These are phyloP conservation scores for Uloborus diversus DNA, from an alignment of 1,140 invertebrate genomes.

Conservation along the genomic window DNA sequence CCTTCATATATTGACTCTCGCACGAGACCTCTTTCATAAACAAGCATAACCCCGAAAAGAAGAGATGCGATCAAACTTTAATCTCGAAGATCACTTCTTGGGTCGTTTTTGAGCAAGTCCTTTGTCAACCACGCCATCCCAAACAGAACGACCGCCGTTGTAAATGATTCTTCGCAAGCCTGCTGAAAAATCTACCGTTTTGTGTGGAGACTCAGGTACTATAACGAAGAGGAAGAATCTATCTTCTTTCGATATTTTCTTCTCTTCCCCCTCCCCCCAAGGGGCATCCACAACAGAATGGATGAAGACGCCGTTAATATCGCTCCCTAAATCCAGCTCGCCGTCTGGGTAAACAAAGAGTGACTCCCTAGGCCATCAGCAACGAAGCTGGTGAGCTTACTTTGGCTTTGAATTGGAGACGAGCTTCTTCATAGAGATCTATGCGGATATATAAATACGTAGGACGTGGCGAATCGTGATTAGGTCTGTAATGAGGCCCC, in stretches of 20 bases:
- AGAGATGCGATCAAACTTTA: constrained; percentile 48
- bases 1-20: constrained; percentile 39
- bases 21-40: constrained; percentile 18
- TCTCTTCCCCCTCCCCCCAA: constrained; percentile 15
- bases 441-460: constrained; percentile 42
- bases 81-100: constrained; percentile 45
- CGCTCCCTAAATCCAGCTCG: constrained; percentile 44
- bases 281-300: constrained; percentile 47
- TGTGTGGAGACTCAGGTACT: constrained; percentile 6
- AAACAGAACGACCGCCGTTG: constrained; percentile 22
- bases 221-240: constrained; percentile 18
- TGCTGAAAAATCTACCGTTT: neutral
- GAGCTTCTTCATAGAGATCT: constrained; percentile 8
- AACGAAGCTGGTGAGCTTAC: neutral
- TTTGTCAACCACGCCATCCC: constrained; percentile 41
- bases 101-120: constrained; percentile 28
- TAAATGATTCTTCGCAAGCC: constrained; percentile 24
- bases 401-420: neutral
- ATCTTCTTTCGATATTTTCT: constrained; percentile 21
- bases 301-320: constrained; percentile 53
- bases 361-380: constrained; percentile 17
- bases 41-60: constrained; percentile 34
- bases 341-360: constrained; percentile 52
- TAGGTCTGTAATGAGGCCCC: constrained; percentile 40
- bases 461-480: constrained; percentile 42